Conservation (phyloP, 2,113 vertebrate species). For the Phrynocephalus versicolor region DNA sequence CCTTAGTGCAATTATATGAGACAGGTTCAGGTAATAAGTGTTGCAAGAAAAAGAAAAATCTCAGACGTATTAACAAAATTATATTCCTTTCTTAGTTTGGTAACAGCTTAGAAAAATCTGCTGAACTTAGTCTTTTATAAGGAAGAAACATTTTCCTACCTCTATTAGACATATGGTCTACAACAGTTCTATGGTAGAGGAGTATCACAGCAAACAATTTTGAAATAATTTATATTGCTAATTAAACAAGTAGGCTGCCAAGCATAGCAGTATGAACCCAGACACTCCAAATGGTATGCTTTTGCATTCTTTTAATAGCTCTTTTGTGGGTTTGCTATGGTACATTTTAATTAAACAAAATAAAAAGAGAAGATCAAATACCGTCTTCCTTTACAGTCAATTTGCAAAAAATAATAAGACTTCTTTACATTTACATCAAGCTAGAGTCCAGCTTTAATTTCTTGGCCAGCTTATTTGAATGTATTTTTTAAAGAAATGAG, state of each 20-base stretch:
- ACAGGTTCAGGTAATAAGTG: neutral
- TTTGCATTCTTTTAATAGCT: constrained; percentile 1
- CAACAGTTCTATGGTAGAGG: neutral
- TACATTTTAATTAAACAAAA: constrained; percentile 6
- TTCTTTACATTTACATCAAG: neutral
- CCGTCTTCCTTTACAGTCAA: neutral
- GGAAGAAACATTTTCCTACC: constrained; percentile 7
- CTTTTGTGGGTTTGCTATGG: neutral
- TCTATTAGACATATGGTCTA: neutral
- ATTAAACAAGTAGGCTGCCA: neutral
- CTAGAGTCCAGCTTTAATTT: neutral
- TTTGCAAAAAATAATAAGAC: neutral
- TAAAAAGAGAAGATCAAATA: neutral
- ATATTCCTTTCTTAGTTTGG: neutral
- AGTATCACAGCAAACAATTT: neutral
- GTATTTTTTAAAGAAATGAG: constrained; percentile 3
- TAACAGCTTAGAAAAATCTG: neutral
- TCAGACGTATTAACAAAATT: neutral
- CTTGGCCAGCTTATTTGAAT: neutral
- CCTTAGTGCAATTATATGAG: constrained; percentile 10
- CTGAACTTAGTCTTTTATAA: neutral
- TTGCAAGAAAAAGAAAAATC: neutral
- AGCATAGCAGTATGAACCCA: neutral
- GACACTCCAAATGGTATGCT: constrained; percentile 1
- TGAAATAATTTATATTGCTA: constrained; percentile 15